These are phyloP conservation scores for Ptyas mucosa DNA, from an alignment of 2,113 vertebrate species.

Conservation along the genomic window DNA sequence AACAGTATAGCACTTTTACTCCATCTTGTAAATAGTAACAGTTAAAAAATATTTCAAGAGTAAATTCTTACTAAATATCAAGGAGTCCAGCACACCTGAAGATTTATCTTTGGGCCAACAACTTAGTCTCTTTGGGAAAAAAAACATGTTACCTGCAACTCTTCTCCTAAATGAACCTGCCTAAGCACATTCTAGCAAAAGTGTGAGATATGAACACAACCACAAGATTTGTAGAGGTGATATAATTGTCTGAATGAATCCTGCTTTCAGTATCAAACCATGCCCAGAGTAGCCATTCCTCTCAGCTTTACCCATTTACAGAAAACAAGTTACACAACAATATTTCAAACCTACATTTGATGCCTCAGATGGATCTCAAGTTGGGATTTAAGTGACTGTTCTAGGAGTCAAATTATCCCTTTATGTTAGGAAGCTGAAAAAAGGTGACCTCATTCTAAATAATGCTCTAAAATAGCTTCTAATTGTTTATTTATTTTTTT, in stretches of 20 bases:
- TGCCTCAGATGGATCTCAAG: background rate
- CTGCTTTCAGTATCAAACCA: background rate
- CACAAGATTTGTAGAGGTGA: background rate
- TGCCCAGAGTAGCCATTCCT: background rate
- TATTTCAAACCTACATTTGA: background rate
- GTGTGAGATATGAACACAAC: background rate
- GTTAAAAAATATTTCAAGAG: background rate
- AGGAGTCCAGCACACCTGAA: background rate
- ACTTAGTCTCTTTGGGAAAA: background rate
- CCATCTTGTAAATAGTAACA: background rate
- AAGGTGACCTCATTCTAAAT: background rate
- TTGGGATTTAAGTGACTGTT: background rate
- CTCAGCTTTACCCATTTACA: background rate
- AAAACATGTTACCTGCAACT: background rate
- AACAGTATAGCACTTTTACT: background rate
- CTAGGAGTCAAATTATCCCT: background rate
- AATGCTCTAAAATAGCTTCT: background rate
- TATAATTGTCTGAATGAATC: background rate
- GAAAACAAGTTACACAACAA: background rate
- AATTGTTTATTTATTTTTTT: background rate
- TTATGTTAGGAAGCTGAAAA: background rate
- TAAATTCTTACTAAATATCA: background rate
- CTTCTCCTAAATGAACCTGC: background rate
- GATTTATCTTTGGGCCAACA: background rate
- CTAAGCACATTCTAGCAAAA: background rate